Evolutionary conservation across 1,140 invertebrate species (phyloP).

Genomic region (Homalodisca vitripennis): DNA sequence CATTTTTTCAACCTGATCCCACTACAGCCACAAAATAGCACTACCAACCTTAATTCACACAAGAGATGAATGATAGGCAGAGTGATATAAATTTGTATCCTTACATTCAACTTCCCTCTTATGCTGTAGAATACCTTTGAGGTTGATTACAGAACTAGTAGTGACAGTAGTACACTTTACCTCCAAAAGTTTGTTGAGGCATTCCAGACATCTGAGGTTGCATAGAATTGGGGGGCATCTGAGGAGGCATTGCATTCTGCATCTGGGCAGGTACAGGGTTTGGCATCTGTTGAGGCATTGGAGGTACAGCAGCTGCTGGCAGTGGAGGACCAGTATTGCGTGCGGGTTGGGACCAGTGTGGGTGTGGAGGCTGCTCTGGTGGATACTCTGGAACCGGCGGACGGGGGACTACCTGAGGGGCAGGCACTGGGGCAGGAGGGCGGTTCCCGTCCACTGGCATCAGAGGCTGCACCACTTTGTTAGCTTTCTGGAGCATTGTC

Average conservation of each 20-base stretch:
- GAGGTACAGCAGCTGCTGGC: conserved; percentile 10
- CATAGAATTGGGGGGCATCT: too few species aligned
- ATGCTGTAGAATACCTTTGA: too few species aligned
- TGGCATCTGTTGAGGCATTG: conserved; percentile 11
- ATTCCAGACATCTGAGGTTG: conserved; percentile 5
- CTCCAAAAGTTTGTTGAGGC: background rate
- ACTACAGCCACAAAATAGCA: too few species aligned
- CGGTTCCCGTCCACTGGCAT: conserved; percentile 58
- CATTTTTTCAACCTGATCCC: too few species aligned
- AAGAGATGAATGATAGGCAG: too few species aligned
- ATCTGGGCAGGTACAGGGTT: background rate
- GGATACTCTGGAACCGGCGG: too few species aligned
- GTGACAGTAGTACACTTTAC: too few species aligned
- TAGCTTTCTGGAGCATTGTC: conserved; percentile 87
- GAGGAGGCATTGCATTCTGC: background rate
- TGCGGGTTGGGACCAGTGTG: conserved; percentile 40
- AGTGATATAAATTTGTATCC: too few species aligned
- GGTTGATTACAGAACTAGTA: too few species aligned
- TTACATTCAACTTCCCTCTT: too few species aligned
- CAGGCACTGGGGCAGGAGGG: conserved; percentile 39
- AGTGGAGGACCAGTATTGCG: conserved; percentile 33
- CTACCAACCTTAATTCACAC: too few species aligned
- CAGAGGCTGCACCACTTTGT: conserved; percentile 68
- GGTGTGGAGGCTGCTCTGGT: too few species aligned
- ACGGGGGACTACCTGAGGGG: conserved; percentile 22